Evolutionary conservation across 2,888 invertebrate genomes (phyloP), one percentile per base, ranked within the genome.

Genomic region (Cabera pusaria): DNA sequence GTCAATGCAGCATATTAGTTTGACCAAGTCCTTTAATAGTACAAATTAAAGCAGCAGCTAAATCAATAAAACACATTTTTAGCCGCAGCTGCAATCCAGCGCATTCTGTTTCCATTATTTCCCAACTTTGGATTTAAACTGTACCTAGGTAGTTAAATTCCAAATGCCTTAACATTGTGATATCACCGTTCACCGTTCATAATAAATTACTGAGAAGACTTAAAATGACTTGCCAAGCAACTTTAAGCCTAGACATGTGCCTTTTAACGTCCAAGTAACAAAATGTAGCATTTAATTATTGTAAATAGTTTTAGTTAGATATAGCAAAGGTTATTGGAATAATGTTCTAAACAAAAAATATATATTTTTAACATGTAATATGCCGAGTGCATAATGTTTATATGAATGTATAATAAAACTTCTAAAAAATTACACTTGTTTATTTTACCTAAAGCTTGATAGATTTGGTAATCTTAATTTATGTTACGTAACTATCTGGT

Each of bases 161-260:
- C 9, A 24, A 32, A 42, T 21, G 43, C 37, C 33, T 43, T 38
- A 16, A 33, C 17, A 6, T 17, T 43, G 43, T 43, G 43, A 43
- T 43, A 43, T n/a, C n/a, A n/a, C n/a, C n/a, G 19, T 19, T 27
- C 19, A 25, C 32, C 17, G 25, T 31, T 28, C 8, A 8, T 32
- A 6, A 21, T 35, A 22, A 27, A 32, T 42, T 8, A 34, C 5
- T 34, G 27, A 36, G 58, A 56, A 72, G 67, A 65, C 67, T 67
- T 61, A 56, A 20, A 45, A 47, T 41, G 56, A 72, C 72, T 72
- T 72, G 72, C 72, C 72, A 68, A 71, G 72, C 64, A 68, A 64
- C 56, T 56, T 49, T 56, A 52, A 64, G 55, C 59, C 51, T 65
- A 57, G 58, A 34, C 52, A 52, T 49, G 57, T 60, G 55, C 52